Percentiles rank a stretch among this genome's conserved stretches.
Conservation (phyloP, 1,140 invertebrate genomes). For the Teleogryllus occipitalis region DNA sequence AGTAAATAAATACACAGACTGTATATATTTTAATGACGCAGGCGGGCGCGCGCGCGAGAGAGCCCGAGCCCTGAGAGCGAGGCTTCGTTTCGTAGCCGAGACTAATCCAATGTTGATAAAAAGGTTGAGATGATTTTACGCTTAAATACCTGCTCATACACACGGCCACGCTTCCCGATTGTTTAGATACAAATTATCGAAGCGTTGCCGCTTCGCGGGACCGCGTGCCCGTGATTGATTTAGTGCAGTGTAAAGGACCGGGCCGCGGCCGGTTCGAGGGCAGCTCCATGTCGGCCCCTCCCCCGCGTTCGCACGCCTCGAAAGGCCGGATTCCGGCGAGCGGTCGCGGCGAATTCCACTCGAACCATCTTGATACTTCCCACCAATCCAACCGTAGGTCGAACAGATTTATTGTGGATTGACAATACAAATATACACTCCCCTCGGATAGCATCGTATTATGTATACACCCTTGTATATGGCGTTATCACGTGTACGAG, state of each 20-base stretch:
- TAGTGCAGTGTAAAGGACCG: not conserved
- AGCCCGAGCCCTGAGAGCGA: not conserved
- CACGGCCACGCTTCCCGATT: not conserved
- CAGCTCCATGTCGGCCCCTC: not conserved
- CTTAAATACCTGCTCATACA: constrained; percentile 1
- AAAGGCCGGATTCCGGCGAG: not conserved
- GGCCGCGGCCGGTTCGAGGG: not conserved
- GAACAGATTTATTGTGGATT: not conserved
- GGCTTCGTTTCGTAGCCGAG: not conserved
- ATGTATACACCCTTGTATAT: not conserved
- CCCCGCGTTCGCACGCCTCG: not conserved
- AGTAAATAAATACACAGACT: not conserved
- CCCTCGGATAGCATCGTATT: not conserved
- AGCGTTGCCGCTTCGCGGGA: not conserved
- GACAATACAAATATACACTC: not conserved
- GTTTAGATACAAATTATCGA: not conserved
- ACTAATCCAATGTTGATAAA: constrained; percentile 1
- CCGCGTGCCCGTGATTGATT: not conserved
- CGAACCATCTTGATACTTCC: not conserved
- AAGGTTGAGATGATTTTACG: not conserved
- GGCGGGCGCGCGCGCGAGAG: too few species aligned
- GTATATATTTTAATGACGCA: constrained; percentile 1
- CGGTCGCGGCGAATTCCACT: not conserved
- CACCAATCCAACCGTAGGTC: not conserved
- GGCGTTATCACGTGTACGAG: too few species aligned